Evolutionary conservation across 2,797 vertebrate species (phyloP).

Genomic region (Fistularia commersonii): DNA sequence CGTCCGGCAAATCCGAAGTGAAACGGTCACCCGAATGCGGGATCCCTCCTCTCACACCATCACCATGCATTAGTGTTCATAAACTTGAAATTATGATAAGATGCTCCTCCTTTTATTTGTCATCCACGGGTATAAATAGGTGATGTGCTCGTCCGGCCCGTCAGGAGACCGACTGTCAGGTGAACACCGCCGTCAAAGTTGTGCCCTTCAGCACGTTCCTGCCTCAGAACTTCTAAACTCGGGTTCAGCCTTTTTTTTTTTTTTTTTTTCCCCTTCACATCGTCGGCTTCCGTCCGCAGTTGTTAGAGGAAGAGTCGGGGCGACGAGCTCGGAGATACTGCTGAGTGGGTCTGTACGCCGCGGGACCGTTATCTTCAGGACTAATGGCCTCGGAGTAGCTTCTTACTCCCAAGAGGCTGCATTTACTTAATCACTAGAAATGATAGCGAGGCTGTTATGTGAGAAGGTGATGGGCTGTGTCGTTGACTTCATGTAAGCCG

Average conservation of each 20-base stretch:
- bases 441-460: constrained; percentile 64
- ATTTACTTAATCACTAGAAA: constrained; percentile 71
- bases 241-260: constrained; percentile 17
- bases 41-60: constrained; percentile 44
- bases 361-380: constrained; percentile 65
- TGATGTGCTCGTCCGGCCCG: constrained; percentile 2
- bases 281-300: constrained; percentile 36
- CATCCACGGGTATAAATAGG: constrained; percentile 24
- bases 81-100: constrained; percentile 32
- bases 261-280: not conserved
- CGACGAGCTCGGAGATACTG: constrained; percentile 61
- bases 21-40: constrained; percentile 45
- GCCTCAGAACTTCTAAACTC: too few species aligned
- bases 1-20: constrained; percentile 54
- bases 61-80: constrained; percentile 38
- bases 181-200: constrained; percentile 2
- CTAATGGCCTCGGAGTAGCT: constrained; percentile 74
- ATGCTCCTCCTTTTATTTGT: too few species aligned
- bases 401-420: constrained; percentile 66
- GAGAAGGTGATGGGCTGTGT: constrained; percentile 35
- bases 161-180: constrained; percentile 9
- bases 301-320: constrained; percentile 40
- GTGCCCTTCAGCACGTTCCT: too few species aligned
- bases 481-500: constrained; percentile 41
- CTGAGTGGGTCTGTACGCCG: constrained; percentile 63